A percentile compares a stretch with the other conserved stretches of the same genome.
Conservation (phyloP, 2,888 invertebrate species). For the Harpagoxenus sublaevis region DNA sequence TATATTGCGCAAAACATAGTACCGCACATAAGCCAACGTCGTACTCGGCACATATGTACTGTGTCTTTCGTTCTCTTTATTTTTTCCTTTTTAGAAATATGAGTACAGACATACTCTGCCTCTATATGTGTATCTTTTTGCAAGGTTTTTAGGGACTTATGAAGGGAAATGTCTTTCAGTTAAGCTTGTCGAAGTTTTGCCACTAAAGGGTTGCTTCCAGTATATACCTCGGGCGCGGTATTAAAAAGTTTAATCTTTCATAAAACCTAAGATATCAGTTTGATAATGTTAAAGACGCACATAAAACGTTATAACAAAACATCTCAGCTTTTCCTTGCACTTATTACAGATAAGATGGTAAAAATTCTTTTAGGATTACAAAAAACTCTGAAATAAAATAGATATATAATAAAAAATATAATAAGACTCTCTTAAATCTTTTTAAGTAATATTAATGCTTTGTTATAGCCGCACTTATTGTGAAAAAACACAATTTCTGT, state of each 20-base stretch:
- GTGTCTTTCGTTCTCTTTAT: background rate
- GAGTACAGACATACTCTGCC: background rate
- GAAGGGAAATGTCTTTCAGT: constrained; percentile 26
- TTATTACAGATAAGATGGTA: background rate
- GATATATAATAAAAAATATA: too few species aligned
- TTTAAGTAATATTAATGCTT: background rate
- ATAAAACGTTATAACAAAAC: background rate
- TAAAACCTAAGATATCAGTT: constrained; percentile 8
- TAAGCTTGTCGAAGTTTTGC: constrained; percentile 16
- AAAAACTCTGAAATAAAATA: background rate
- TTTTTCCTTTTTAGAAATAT: constrained; percentile 3
- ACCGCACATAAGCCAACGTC: background rate
- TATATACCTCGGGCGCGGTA: background rate
- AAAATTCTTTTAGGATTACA: background rate
- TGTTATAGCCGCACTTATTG: background rate
- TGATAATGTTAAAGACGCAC: background rate
- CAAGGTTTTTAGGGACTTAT: constrained; percentile 29
- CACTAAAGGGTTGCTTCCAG: background rate
- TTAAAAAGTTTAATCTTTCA: constrained; percentile 34
- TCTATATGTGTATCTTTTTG: background rate
- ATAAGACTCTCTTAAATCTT: background rate
- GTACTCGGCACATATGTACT: background rate
- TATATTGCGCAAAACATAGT: background rate
- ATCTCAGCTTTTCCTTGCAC: background rate
- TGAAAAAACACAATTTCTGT: background rate